Evolutionary conservation across 2,113 vertebrate species (phyloP).

Genomic region (Pelecanus crispus): DNA sequence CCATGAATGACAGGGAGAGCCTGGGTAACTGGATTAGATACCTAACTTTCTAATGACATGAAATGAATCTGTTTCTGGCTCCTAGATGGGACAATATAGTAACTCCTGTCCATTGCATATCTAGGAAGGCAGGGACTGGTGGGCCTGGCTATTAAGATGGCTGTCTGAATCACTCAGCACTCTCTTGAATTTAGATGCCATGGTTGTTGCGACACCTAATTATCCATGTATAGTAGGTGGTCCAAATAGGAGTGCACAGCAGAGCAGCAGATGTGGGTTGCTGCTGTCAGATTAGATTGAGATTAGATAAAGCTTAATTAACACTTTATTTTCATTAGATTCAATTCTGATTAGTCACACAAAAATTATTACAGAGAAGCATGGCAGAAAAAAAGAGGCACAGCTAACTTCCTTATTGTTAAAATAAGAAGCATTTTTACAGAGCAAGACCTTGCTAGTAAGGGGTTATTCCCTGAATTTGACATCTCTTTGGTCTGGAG

Average conservation of each 20-base stretch:
- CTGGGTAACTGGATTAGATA: neutral
- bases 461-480: neutral
- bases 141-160: neutral
- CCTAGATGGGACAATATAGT: neutral
- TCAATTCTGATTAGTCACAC: constrained; percentile 7
- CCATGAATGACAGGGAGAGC: neutral
- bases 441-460: neutral
- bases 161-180: constrained; percentile 16
- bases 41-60: neutral
- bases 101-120: neutral
- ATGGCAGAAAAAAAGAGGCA: neutral
- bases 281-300: constrained; percentile 50
- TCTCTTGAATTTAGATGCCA: neutral
- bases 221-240: constrained; percentile 35
- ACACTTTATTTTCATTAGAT: constrained; percentile 14
- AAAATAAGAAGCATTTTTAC: neutral
- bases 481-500: neutral
- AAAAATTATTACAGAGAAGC: neutral
- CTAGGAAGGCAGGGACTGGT: neutral
- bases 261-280: constrained; percentile 25
- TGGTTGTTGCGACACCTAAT: constrained; percentile 29
- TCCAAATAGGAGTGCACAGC: neutral
- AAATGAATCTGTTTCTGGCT: neutral
- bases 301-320: constrained; percentile 51
- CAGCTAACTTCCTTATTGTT: neutral